phyloP scores from a whole-genome alignment of 1,140 invertebrate genomes.

The Pachypeltis micranthus region DNA sequence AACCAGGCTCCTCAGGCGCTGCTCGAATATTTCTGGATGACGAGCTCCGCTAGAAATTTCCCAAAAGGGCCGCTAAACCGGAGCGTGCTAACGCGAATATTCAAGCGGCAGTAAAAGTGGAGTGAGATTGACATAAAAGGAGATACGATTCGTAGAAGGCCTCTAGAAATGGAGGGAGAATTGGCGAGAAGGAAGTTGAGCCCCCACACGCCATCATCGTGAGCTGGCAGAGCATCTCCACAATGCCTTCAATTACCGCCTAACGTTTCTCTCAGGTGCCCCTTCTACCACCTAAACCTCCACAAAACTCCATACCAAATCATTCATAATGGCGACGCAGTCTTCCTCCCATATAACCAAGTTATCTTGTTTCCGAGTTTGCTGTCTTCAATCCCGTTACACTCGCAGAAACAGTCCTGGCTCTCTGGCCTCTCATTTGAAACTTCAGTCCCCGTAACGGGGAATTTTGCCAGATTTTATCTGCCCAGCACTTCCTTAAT shows the following conservation, averaged over 20 bases:
- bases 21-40: too few species aligned
- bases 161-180: not conserved
- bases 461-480: too few species aligned
- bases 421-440: too few species aligned
- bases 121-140: too few species aligned
- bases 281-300: not conserved
- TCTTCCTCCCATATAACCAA: not conserved
- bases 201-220: constrained; percentile 1
- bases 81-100: too few species aligned
- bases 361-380: not conserved
- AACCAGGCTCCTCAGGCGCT: too few species aligned
- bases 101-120: too few species aligned
- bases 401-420: not conserved
- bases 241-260: constrained; percentile 3
- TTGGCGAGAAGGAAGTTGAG: not conserved
- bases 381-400: not conserved
- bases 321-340: not conserved
- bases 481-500: too few species aligned
- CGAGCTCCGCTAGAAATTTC: too few species aligned
- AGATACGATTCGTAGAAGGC: constrained; percentile 1
- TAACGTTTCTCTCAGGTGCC: not conserved
- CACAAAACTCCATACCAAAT: not conserved
- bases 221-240: not conserved
- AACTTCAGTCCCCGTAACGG: too few species aligned
- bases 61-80: too few species aligned